These are phyloP conservation scores for Sebastes oblongus DNA, from an alignment of 2,797 vertebrate genomes.

Conservation along the genomic window DNA sequence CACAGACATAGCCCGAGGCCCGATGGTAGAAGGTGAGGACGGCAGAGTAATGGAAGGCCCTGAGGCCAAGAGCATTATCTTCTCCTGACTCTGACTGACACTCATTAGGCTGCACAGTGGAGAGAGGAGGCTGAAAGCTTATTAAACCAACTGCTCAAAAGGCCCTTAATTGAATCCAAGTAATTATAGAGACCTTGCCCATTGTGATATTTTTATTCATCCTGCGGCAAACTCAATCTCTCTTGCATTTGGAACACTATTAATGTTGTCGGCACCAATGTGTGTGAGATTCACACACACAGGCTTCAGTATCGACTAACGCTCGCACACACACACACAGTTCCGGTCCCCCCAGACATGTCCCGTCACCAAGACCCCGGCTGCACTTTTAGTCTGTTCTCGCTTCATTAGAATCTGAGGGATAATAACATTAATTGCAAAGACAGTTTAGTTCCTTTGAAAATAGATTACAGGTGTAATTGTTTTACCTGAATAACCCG, in stretches of 20 bases:
- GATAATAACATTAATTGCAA: constrained; percentile 81
- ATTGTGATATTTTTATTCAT: constrained; percentile 83
- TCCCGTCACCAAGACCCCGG: constrained; percentile 56
- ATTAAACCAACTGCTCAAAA: constrained; percentile 81
- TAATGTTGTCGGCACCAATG: constrained; percentile 77
- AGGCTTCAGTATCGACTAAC: constrained; percentile 22
- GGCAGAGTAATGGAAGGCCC: constrained; percentile 73
- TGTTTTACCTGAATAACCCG: constrained; percentile 81
- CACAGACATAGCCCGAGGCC: constrained; percentile 62
- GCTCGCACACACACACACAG: not conserved
- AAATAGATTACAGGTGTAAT: constrained; percentile 85
- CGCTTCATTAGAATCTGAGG: constrained; percentile 74
- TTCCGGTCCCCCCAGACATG: constrained; percentile 59
- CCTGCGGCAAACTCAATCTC: constrained; percentile 79
- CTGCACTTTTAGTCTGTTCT: constrained; percentile 53
- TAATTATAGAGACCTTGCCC: constrained; percentile 83
- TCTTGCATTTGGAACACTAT: constrained; percentile 73
- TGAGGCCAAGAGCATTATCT: constrained; percentile 78
- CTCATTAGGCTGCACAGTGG: constrained; percentile 79
- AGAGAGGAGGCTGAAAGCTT: constrained; percentile 78
- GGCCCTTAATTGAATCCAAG: constrained; percentile 81
- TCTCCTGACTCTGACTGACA: constrained; percentile 81
- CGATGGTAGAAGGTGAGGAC: constrained; percentile 57
- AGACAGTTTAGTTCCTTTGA: constrained; percentile 80
- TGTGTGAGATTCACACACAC: constrained; percentile 47